These are phyloP conservation scores for Drosophila cognata DNA, from an alignment of 2,888 invertebrate genomes.

Conservation along the genomic window DNA sequence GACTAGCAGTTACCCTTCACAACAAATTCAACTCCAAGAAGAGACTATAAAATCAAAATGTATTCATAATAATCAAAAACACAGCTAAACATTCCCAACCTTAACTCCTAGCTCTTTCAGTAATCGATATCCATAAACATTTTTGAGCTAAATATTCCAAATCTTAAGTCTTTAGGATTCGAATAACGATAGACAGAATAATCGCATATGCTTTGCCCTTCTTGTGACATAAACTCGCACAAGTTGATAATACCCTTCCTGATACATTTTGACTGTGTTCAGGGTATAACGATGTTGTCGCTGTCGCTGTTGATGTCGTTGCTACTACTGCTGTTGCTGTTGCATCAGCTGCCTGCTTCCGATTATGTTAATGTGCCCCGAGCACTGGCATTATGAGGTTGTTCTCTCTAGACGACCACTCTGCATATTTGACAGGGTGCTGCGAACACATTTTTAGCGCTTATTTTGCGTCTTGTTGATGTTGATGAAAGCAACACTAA, in stretches of 20 bases:
- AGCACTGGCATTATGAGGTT: constrained; percentile 74
- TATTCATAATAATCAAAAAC: neutral
- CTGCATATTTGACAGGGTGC: constrained; percentile 68
- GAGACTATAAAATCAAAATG: neutral
- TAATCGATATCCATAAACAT: neutral
- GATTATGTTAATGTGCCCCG: constrained; percentile 76
- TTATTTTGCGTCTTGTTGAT: constrained; percentile 27
- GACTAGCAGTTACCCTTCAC: neutral
- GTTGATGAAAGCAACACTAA: constrained; percentile 44
- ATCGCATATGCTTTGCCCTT: neutral
- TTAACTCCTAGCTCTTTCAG: neutral
- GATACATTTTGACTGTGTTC: no score
- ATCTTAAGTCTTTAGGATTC: neutral
- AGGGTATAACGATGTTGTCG: constrained; percentile 59
- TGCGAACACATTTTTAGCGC: constrained; percentile 37
- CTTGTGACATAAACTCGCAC: neutral
- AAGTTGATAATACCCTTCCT: neutral
- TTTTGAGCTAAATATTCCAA: neutral
- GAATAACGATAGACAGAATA: neutral
- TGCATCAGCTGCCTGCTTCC: constrained; percentile 56
- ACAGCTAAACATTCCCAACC: neutral
- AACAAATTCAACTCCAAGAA: neutral
- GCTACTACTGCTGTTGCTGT: constrained; percentile 40
- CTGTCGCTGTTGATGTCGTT: constrained; percentile 19
- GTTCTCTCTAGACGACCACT: constrained; percentile 69